These are phyloP conservation scores for Martes flavigula DNA, from an alignment of 2,797 vertebrate genomes.

Conservation along the genomic window DNA sequence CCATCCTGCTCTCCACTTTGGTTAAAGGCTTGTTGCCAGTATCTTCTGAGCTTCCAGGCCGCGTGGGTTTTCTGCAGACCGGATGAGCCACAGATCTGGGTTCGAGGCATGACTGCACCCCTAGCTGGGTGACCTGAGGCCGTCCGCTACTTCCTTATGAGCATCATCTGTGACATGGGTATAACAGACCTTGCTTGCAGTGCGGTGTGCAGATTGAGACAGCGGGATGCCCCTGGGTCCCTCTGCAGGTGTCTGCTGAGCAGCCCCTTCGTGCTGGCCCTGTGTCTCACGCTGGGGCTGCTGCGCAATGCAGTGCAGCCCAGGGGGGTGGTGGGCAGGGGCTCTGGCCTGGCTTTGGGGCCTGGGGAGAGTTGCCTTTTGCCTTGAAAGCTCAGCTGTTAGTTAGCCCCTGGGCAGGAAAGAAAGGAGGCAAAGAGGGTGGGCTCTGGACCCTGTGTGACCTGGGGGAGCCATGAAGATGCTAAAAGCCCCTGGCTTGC, in stretches of 20 bases:
- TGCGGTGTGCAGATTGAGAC: neutral
- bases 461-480: neutral
- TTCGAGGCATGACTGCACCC: neutral
- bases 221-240: neutral
- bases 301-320: rapidly evolving
- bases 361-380: neutral
- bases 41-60: neutral
- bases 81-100: neutral
- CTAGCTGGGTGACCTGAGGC: neutral
- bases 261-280: neutral
- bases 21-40: neutral
- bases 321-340: too few relatives aligned
- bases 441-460: neutral
- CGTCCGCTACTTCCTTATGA: neutral
- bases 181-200: neutral
- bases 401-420: neutral
- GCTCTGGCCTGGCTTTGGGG: neutral
- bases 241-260: neutral
- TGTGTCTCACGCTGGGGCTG: rapidly evolving
- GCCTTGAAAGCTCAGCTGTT: neutral
- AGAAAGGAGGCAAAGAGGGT: neutral
- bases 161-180: neutral
- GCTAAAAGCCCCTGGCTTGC: too few relatives aligned
- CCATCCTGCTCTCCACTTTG: neutral
- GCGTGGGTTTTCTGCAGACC: neutral